A percentile compares a stretch with the other conserved stretches of the same genome.
phyloP scores from a whole-genome alignment of 1,140 invertebrate genomes.

The Polypedilum pembai region DNA sequence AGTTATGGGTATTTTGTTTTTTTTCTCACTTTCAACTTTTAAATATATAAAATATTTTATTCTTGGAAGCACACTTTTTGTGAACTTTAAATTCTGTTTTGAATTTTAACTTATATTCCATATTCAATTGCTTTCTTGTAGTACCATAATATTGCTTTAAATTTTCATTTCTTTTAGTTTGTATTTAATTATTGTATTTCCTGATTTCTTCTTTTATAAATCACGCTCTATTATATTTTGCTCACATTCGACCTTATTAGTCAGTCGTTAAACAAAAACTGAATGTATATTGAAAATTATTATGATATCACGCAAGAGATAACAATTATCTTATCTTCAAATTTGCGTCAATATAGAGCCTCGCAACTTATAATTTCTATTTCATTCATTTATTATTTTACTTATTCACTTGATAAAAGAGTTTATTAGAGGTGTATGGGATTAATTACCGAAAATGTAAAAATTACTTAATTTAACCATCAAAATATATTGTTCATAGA shows the following conservation, averaged over 20 bases:
- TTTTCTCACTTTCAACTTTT: background rate
- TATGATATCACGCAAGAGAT: conserved; percentile 7
- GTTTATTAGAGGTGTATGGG: no score
- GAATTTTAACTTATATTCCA: no score
- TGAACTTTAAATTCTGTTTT: background rate
- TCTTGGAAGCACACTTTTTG: background rate
- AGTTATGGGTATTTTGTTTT: background rate
- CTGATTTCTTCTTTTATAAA: background rate
- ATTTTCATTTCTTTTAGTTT: no score
- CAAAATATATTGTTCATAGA: no score
- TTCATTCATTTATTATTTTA: no score
- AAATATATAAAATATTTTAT: background rate
- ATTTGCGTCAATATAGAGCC: conserved; percentile 10
- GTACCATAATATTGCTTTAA: no score
- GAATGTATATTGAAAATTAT: conserved; percentile 8
- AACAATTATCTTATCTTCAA: conserved; percentile 13
- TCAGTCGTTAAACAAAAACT: conserved; percentile 6
- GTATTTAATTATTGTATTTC: background rate
- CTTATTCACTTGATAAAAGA: no score
- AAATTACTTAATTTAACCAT: no score
- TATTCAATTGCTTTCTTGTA: no score
- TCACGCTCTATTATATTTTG: background rate
- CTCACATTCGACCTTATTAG: conserved; percentile 11
- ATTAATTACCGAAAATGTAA: no score
- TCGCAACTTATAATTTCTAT: background rate